These are phyloP conservation scores for Leucophenga varia DNA, from an alignment of 1,140 invertebrate species.

Conservation along the genomic window DNA sequence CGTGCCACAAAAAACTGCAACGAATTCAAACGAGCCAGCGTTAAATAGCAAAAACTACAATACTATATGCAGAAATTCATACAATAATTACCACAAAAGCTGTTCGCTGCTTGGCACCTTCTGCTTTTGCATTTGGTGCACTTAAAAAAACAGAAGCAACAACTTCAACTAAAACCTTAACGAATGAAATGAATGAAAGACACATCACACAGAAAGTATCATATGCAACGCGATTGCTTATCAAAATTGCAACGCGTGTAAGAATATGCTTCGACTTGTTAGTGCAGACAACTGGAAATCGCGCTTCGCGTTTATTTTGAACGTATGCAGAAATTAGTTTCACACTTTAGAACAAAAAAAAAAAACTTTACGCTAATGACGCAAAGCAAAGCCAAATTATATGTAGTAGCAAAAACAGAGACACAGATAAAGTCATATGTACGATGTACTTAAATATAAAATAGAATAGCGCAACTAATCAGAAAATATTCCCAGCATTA, in stretches of 20 bases:
- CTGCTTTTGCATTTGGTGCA: too few relatives aligned
- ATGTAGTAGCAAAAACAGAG: constrained; percentile 10
- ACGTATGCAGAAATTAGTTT: constrained; percentile 51
- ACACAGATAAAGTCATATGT: not conserved
- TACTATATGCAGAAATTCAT: too few relatives aligned
- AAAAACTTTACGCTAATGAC: constrained; percentile 33
- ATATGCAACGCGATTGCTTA: constrained; percentile 34
- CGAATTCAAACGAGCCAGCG: too few relatives aligned
- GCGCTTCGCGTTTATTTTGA: constrained; percentile 5
- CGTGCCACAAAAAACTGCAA: too few relatives aligned
- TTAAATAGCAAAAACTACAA: too few relatives aligned
- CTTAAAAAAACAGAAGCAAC: too few relatives aligned
- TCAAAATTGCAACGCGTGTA: constrained; percentile 17
- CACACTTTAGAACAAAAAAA: constrained; percentile 26
- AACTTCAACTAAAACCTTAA: too few relatives aligned
- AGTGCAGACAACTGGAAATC: constrained; percentile 29
- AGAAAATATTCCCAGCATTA: constrained; percentile 4
- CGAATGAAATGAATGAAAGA: too few relatives aligned
- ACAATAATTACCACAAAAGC: too few relatives aligned
- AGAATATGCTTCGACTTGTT: constrained; percentile 53
- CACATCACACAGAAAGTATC: constrained; percentile 2
- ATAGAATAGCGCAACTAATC: constrained; percentile 36
- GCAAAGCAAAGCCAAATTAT: constrained; percentile 21
- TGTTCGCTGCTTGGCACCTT: too few relatives aligned
- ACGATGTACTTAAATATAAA: too few relatives aligned